Base-by-base conservation (phyloP, 64 coral and sea anemone species). In the Acropora tenuis region DNA sequence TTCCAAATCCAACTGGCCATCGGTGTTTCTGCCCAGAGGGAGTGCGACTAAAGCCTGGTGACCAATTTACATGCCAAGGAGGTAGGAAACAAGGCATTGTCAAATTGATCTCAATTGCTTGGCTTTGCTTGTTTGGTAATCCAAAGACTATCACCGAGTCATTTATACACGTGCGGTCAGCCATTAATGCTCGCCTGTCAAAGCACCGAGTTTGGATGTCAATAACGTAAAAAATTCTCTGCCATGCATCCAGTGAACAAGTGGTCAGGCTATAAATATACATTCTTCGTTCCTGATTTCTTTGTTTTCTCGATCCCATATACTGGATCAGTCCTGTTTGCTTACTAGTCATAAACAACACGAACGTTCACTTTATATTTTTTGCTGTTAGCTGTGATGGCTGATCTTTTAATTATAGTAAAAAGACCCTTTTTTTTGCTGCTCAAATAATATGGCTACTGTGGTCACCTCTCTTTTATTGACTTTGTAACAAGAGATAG, bases 1-100 rank as follows among this genome's bases (percentile, higher is more conserved):
- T 92, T 44, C 83, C 84, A 92, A 86, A 84, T 12, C 83, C 83
- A 19, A 76, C 50, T 48, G 91, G 91, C 5, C 59, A 76, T 18
- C 75, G 52, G 30, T 92, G 91, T 74, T 77, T 86, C 48, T 92
- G 91, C 79, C 77, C 91, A 80, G 43, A 92, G 6, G 91, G 91
- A 68, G 75, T 92, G 5, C 69, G 47, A 41, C 48, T 92, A 9
- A 69, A 80, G 44, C 61, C 57, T 52, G 75, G 77, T 7, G 91
- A 92, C 78, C 12, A 43, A 7, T 69, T 49, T 11, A 92, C 91
- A 71, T 92, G 91, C 78, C 73, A 86, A 78, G 91, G 91, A 92
- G 91, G 91, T 92, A 92, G 47, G 13, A 46, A 68, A 82, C 30
- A 20, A 82, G 5, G 18, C 79, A 16, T 20, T 30, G 30, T 7